Percentiles rank a stretch among this genome's conserved stretches.
Evolutionary conservation across 2,888 invertebrate genomes (phyloP).

Genomic region (Lordiphosa fenestrarum): DNA sequence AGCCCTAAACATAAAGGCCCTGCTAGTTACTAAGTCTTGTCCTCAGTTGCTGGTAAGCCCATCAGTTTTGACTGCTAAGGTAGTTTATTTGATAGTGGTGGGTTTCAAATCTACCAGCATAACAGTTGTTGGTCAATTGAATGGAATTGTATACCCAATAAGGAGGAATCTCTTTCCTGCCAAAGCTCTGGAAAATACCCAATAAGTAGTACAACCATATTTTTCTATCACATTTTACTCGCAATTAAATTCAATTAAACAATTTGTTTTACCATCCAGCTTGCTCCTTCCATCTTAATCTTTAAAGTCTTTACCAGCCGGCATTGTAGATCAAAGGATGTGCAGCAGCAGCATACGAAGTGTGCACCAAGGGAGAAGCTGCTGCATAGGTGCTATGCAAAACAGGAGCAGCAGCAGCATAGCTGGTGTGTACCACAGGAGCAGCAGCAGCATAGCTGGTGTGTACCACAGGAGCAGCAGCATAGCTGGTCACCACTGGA

Average conservation of each 20-base stretch:
- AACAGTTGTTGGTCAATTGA: too few species aligned
- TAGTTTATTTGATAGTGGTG: too few species aligned
- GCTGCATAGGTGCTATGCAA: slow-evolving; percentile 51
- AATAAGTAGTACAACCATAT: background rate
- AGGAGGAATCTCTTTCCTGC: too few species aligned
- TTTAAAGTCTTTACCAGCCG: slow-evolving; percentile 40
- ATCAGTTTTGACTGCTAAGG: too few species aligned
- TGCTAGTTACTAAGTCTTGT: too few species aligned
- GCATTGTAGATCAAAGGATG: slow-evolving; percentile 47
- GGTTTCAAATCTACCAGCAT: too few species aligned
- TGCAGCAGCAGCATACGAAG: slow-evolving; percentile 6
- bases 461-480: slow-evolving; percentile 39
- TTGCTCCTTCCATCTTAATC: slow-evolving; percentile 13
- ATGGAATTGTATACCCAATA: too few species aligned
- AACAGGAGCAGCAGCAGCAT: slow-evolving; percentile 61
- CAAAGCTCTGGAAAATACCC: too few species aligned
- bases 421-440: slow-evolving; percentile 30
- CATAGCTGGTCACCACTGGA: slow-evolving; percentile 50
- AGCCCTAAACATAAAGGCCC: too few species aligned
- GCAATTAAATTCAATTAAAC: slow-evolving; percentile 34
- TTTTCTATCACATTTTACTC: slow-evolving; percentile 47
- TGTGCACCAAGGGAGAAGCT: slow-evolving; percentile 13
- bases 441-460: slow-evolving; percentile 37
- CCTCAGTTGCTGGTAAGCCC: too few species aligned
- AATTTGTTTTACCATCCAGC: slow-evolving; percentile 35